Conservation (phyloP, 2,888 invertebrate species). For the Clitarchus hookeri region DNA sequence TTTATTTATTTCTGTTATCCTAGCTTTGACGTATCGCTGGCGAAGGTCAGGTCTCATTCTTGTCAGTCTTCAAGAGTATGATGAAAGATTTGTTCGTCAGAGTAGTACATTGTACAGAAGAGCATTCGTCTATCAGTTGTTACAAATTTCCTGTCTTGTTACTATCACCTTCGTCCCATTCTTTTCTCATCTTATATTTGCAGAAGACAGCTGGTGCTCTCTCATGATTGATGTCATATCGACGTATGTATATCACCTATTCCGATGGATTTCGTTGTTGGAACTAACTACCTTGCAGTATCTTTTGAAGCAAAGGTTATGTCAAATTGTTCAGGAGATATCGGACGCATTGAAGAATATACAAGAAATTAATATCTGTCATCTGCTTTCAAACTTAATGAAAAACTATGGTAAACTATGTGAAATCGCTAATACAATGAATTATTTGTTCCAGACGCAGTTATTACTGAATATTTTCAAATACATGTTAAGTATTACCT, state of each 20-base stretch:
- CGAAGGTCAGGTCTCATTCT: neutral
- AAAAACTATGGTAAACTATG: neutral
- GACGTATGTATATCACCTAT: neutral
- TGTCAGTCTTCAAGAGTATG: neutral
- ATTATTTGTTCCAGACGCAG: neutral
- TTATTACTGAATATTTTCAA: neutral
- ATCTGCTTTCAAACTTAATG: neutral
- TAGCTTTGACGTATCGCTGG: neutral
- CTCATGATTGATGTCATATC: neutral
- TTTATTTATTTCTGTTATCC: neutral
- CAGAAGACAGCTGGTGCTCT: neutral
- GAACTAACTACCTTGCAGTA: conserved; percentile 5
- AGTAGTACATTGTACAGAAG: neutral
- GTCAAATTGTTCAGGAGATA: neutral
- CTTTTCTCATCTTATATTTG: neutral
- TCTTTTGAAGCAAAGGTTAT: neutral
- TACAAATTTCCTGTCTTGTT: neutral
- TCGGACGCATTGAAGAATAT: neutral
- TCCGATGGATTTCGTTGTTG: neutral
- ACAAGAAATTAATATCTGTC: neutral
- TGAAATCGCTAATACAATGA: neutral
- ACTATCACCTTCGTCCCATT: neutral
- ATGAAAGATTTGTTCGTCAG: neutral
- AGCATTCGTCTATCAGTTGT: neutral
- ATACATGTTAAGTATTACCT: neutral